Evolutionary conservation across 2,113 vertebrate species (phyloP), one percentile per base, ranked within the genome.

Genomic region (Platichthys flesus): DNA sequence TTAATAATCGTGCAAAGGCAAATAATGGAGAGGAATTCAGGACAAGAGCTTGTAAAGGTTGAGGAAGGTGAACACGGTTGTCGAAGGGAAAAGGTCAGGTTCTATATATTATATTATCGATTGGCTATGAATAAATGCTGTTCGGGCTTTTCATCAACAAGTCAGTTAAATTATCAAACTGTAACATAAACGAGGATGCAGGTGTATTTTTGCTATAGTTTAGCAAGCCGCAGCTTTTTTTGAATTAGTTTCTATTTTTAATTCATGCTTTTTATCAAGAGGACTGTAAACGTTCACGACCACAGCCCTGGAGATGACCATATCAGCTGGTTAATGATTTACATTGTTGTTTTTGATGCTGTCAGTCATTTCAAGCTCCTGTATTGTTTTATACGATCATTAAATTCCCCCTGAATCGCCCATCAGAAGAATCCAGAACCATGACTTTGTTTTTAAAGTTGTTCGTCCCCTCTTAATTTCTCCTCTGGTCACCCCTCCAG

Each of bases 371-470:
- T 55, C 40, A 52, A 73, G 47, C 18, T 54, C 9, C 3, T 71
- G 5, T 56, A 72, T 88, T 85, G 64, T 79, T 90, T 78, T 79
- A 45, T 67, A 63, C 0, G 5, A 62, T 15, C 51, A 55, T 74
- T 67, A 55, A 78, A 31, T 62, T 20, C 42, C 42, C 57, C 52
- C 64, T 61, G 5, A 69, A 77, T 73, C 28, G 13, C 57, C 80
- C 59, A 59, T 73, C 65, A 71, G 74, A 79, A 35, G 31, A 87
- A 64, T 74, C 40, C 69, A 49, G 65, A 82, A 85, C 72, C 81
- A 83, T 75, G 26, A 72, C 74, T 91, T 92, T 90, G 84, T 88
- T 91, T 91, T 91, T 87, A 88, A 91, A 87, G 61, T 76, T 52
- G 12, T 74, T 58, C 49, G 16, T 81, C n/a, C 56, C 62, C 37